phyloP scores from a whole-genome alignment of 2,113 vertebrate species.

The Macrotis lagotis region DNA sequence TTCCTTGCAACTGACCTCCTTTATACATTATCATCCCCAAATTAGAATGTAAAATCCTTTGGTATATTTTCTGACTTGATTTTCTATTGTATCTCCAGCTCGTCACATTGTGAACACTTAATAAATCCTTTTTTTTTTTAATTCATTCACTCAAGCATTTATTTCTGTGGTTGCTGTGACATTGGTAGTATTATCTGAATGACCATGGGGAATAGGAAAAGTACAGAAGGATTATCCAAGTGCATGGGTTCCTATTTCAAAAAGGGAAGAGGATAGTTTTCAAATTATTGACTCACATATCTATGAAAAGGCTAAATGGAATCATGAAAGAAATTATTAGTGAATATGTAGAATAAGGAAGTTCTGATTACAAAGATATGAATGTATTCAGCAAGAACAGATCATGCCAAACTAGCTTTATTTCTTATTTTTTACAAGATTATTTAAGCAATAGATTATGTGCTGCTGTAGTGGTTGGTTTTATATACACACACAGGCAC shows the following conservation, averaged over 20 bases:
- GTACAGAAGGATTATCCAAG: neutral
- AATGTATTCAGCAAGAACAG: neutral
- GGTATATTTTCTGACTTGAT: neutral
- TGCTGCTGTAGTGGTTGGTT: neutral
- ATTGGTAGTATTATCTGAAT: neutral
- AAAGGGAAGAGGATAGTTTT: neutral
- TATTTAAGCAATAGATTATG: neutral
- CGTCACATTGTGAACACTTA: neutral
- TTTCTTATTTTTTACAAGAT: no score
- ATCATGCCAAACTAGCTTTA: neutral
- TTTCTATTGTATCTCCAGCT: neutral
- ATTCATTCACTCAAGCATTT: neutral
- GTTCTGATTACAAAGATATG: neutral
- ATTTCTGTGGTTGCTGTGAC: neutral
- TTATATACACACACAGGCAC: no score
- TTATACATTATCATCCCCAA: neutral
- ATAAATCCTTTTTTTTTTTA: neutral
- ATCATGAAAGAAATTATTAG: neutral
- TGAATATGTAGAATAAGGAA: neutral
- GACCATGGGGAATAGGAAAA: neutral
- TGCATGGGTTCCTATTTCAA: neutral
- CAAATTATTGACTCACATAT: neutral
- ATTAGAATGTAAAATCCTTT: neutral
- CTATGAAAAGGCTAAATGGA: neutral
- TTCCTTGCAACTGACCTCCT: neutral